Base-by-base conservation (phyloP, 2,113 vertebrate genomes). In the Malaclemys terrapin region DNA sequence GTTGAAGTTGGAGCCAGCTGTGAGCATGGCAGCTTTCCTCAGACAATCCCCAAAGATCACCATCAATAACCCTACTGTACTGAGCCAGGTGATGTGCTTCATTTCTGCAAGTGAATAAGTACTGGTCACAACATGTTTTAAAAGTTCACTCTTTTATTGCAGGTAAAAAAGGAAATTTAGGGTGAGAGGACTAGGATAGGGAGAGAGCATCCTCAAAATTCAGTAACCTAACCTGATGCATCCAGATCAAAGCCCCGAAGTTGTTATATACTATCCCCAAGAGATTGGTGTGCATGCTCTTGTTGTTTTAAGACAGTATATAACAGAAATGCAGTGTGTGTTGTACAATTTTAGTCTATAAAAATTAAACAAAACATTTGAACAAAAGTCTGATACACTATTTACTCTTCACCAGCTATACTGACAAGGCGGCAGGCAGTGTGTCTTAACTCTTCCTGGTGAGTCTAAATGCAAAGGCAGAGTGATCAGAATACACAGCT, bases 1-100 rank as follows among this genome's bases (percentile, higher is more conserved):
- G 98, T 99, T 99, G 98, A 99, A 99, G 96, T 99, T 99, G 96
- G 99, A 99, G 79, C 99, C 99, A 0, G 99, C 99, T 0, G 99
- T 99, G 52, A 99, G 98, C 99, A 99, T 99, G 80, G 99, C 99
- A 0, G 99, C 98, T 92, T 99, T 99, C 75, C 99, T 98, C 92
- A 99, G 98, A n/a, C 98, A 98, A 4, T 99, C 99, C 13, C 99
- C 99, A 3, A 99, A 99, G 69, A 99, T 93, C 89, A 99, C 99
- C 99, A 99, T 99, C 85, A 99, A 20, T 95, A 99, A 98, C 76
- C 99, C 99, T 2, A 98, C 89, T 0, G 98, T 50, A n/a, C 99
- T 99, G 89, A 99, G 94, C 99, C 99, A 99, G 27, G 96, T 98
- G 80, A 99, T 97, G 97, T 99, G 99, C 98, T 99, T 99, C 97